Evolutionary conservation across 2,888 invertebrate genomes (phyloP), one percentile per base, ranked within the genome.

Genomic region (Fabriciana adippe): DNA sequence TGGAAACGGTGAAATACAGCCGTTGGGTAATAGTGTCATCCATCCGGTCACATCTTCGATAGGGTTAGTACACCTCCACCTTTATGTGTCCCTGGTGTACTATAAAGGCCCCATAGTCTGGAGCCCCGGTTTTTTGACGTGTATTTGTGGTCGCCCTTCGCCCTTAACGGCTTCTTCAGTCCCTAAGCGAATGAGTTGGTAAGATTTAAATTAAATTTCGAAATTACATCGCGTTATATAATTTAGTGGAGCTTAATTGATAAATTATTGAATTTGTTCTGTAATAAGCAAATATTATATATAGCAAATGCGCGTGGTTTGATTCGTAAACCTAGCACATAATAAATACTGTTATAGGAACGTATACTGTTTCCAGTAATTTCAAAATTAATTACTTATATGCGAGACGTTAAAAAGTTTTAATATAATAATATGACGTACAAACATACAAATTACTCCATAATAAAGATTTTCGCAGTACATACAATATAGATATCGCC

Each of bases 21-120:
- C 81, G 82, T 86, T 89, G 89, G 90, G 83, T 83, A 88, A 88
- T 88, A 86, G 89, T 84, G 86, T 88, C 87, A 92, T 92, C 90
- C 87, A 90, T 92, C 92, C 85, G 89, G 89, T 87, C 89, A 87
- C 90, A 88, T 89, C 86, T 88, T 90, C 92, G 92, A 92, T 92
- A 92, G 92, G 92, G 92, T 92, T 92, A 91, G 88, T 87, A 72
- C 87, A 87, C 84, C 87, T 89, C 87, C 86, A 92, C 91, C 92
- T 92, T 92, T 92, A 92, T 92, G 91, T 73, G 85, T 92, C 92
- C 92, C 92, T 78, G 82, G 92, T 87, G 90, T 77, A 81, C 88
- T 81, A 89, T 92, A 92, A 91, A 87, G 83, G 85, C 86, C 83
- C 87, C 81, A 83, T 84, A 83, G 84, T 80, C 80, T 82, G 81